Conservation (phyloP, 2,113 vertebrate species). For the Cinclus mexicanus region DNA sequence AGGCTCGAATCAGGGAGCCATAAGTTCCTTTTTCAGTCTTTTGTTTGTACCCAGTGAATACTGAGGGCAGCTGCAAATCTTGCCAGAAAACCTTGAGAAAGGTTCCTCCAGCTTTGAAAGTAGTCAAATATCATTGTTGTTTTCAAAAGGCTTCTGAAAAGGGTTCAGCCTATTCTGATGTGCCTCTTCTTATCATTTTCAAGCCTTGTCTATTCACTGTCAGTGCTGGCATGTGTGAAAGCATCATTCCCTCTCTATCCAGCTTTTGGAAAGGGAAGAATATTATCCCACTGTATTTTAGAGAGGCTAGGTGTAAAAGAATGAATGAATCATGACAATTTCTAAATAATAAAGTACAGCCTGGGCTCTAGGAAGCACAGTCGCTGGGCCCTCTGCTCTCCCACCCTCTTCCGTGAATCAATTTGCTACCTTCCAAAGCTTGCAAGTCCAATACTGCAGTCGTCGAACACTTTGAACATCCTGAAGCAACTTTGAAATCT, state of each 20-base stretch:
- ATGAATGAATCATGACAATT: background rate
- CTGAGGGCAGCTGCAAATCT: background rate
- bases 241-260: fast-evolving
- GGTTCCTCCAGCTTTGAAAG: background rate
- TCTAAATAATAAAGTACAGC: background rate
- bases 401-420: background rate
- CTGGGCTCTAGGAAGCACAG: background rate
- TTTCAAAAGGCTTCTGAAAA: background rate
- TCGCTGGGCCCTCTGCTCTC: background rate
- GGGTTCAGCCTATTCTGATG: background rate
- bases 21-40: background rate
- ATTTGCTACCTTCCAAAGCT: background rate
- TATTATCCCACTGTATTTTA: background rate
- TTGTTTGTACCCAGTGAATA: background rate
- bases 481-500: background rate
- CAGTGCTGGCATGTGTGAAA: background rate
- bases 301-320: background rate
- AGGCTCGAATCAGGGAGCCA: background rate
- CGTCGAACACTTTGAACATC: background rate
- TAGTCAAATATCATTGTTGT: background rate
- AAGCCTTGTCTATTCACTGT: background rate
- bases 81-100: background rate
- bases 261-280: background rate
- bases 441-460: background rate
- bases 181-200: background rate